Conservation (phyloP, 2,888 invertebrate species). For the Drosophila affinis region DNA sequence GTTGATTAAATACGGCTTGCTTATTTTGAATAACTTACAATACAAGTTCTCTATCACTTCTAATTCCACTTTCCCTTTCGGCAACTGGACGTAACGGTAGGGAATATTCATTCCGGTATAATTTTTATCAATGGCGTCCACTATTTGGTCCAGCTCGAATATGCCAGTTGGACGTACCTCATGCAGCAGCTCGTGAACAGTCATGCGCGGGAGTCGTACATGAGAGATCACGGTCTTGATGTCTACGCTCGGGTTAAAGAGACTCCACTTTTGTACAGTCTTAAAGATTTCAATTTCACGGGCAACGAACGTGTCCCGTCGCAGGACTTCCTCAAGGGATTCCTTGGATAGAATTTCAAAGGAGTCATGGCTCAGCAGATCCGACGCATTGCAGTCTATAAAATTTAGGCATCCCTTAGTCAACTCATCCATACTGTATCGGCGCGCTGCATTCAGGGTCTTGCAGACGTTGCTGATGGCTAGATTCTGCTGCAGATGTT, state of each 20-base stretch:
- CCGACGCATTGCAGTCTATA: constrained; percentile 94
- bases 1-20: too few relatives aligned
- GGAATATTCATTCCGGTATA: constrained; percentile 91
- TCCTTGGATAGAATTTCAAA: constrained; percentile 92
- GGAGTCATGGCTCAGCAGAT: constrained; percentile 92
- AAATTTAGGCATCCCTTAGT: constrained; percentile 93
- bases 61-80: constrained; percentile 89
- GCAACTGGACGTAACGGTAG: constrained; percentile 90
- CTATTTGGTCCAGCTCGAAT: constrained; percentile 93
- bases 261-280: constrained; percentile 94
- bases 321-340: constrained; percentile 92
- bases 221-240: constrained; percentile 86
- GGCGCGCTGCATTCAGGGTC: constrained; percentile 94
- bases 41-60: rapidly evolving
- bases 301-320: constrained; percentile 97
- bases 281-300: constrained; percentile 97
- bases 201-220: constrained; percentile 94
- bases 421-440: constrained; percentile 88
- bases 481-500: constrained; percentile 94
- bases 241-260: constrained; percentile 88
- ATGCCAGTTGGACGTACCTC: constrained; percentile 94
- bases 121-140: constrained; percentile 96
- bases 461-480: constrained; percentile 95
- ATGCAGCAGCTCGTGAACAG: constrained; percentile 92
- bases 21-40: rapidly evolving